Base-by-base conservation (phyloP, 2,113 vertebrate genomes). In the Sorex fumeus region DNA sequence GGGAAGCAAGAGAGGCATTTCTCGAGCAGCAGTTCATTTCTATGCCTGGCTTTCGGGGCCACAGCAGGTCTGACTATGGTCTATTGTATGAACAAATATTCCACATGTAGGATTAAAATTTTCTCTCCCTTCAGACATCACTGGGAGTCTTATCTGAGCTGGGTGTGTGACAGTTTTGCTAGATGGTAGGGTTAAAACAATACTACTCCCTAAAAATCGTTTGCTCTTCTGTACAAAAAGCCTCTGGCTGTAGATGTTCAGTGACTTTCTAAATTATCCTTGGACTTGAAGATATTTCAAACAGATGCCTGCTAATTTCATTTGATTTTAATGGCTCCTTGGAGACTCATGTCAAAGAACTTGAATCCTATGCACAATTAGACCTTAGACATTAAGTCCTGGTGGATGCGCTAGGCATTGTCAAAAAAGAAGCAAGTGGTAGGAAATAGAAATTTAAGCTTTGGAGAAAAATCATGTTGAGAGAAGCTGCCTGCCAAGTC, bases 241-340 rank as follows among this genome's bases (percentile, higher is more conserved):
- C 30, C 62, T 34, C 57, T 27, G 91, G 7, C 25, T 30, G 0
- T 88, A 74, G 45, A 84, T 23, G 28, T 57, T 81, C 16, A 66
- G 32, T 75, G 67, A 85, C 71, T 43, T 90, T 30, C 36, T 75
- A 75, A 85, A 82, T 85, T 66, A 75, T 36, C 2, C 4, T 53
- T 81, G 32, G 74, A 90, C 8, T 78, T 69, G 32, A 86, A 66
- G 53, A 74, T 87, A 92, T 77, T 77, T 90, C 19, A 90, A 89
- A 71, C 43, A 79, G 28, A 91, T 40, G 5, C 11, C n/a, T 19
- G 76, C 30, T 21, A 53, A 76, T 74, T 91, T 84, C 50, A 62
- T 32, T 81, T 71, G 84, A 84, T 45, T 70, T 88, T 71, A 25
- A 72, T 32, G 40, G 9, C 85, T 66, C 13, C 16, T 4, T 28